Base-by-base conservation (phyloP, 1,140 invertebrate genomes). In the Ruditapes philippinarum region DNA sequence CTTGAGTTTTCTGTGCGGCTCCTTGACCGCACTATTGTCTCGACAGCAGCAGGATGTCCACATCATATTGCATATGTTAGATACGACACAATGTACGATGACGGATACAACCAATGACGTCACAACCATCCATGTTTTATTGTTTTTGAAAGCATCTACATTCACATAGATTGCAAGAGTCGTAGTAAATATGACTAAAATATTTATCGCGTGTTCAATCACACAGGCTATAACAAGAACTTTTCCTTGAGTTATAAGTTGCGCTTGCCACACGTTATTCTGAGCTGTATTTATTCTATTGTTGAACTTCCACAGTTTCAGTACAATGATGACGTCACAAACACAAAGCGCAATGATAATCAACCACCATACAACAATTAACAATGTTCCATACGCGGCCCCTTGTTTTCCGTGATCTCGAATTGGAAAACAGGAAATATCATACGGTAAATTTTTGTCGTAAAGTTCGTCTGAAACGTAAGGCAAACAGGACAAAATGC, bases 241-340 rank as follows among this genome's bases (percentile, higher is more conserved):
- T 74, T 88, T 87, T 28, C 90, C 91, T 81, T 92, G 91, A 28
- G 51, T 65, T 9, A 92, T 60, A 14, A 91, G 91, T 88, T 92
- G 91, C 31, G 78, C 88, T 74, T 93, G 92, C 92, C 92, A 93
- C 14, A 93, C 86, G 80, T 92, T 92, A 28, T 91, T 92, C 14
- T 92, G 91, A 11, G 92, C 91, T 14, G 92, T 90, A 78, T 92
- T 91, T 28, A 93, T 91, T 25, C 92, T 74, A 60, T 90, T 91
- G 40, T 90, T 86, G 49, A 89, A 82, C 45, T 91, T 90, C 91
- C 92, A 92, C 42, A 92, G 80, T 45, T 91, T 88, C 19, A 92
- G 84, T 17, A 90, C 84, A 17, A 80, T 60, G 19, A 92, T 82
- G n/a, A 89, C 73, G 54, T 88, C 81, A 82, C 91, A 76, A 12